Evolutionary conservation across 92 coral and sea anemone species (phyloP), one percentile per base, ranked within the genome.

Genomic region (Paragorgia papillata): DNA sequence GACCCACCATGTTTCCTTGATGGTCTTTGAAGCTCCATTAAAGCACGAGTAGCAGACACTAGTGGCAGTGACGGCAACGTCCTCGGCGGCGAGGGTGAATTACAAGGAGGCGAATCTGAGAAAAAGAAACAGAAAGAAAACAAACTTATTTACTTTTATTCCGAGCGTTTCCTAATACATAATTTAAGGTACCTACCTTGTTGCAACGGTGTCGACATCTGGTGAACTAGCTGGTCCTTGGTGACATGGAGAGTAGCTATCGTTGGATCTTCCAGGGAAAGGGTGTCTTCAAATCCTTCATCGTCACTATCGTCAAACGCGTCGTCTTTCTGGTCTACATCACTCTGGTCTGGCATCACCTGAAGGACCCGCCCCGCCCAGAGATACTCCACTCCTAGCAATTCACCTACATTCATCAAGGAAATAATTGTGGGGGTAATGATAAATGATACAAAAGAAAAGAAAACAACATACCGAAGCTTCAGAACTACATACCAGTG

Each of bases 341-440:
- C 76, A 18, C 39, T 0, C 76, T 69, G 59, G 57, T 48, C 76
- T 17, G 46, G 54, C 39, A 67, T 67, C 54, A 56, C 51, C 69
- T 74, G 48, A 20, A 74, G 70, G 51, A 74, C 51, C 50, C 37
- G 9, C 80, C 7, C 51, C 57, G 32, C 55, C 14, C 30, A 74
- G 15, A 74, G 71, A 57, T 74, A 74, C 54, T 74, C 70, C 28
- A 74, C 80, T 58, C 80, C 80, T 19, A 74, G 28, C 26, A 74
- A 62, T 31, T 56, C 80, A 73, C 66, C 66, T 59, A 59, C 22
- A 59, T 59, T 24, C 18, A 29, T 19, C 15, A 10, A 68, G 18
- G 37, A 24, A 41, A 10, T 8, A n/a, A n/a, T n/a, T n/a, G n/a
- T n/a, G n/a, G n/a, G n/a, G n/a, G n/a, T n/a, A n/a, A n/a, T n/a